Conservation (phyloP, 2,888 invertebrate genomes). For the Crepidodera aurea region DNA sequence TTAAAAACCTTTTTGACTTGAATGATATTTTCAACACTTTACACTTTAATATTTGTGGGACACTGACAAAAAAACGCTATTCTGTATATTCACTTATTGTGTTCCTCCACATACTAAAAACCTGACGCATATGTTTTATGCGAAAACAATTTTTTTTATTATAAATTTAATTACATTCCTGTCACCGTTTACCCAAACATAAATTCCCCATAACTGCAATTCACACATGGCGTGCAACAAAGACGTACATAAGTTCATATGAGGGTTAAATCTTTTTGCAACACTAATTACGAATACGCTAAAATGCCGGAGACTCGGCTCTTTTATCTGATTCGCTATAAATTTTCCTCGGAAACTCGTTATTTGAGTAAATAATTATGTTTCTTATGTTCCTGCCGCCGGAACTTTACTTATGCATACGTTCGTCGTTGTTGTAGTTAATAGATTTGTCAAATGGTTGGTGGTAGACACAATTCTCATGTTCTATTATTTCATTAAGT, state of each 20-base stretch:
- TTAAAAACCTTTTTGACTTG: no score
- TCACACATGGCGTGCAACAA: background rate
- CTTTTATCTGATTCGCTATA: slow-evolving; percentile 8
- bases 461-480: background rate
- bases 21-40: no score
- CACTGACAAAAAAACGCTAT: no score
- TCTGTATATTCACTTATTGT: no score
- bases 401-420: background rate
- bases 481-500: background rate
- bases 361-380: slow-evolving; percentile 4
- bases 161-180: no score
- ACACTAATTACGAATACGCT: background rate
- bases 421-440: background rate
- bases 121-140: no score
- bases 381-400: slow-evolving; percentile 3
- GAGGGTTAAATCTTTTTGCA: background rate
- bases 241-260: background rate
- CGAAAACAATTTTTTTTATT: no score
- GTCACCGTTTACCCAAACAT: no score
- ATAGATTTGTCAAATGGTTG: slow-evolving; percentile 4
- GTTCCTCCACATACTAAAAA: no score
- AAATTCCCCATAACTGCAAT: no score
- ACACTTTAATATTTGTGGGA: no score
- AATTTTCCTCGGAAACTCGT: slow-evolving; percentile 1
- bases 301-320: background rate